Evolutionary conservation across 2,113 vertebrate species (phyloP), one percentile per base, ranked within the genome.

Genomic region (Hemibagrus wyckioides): DNA sequence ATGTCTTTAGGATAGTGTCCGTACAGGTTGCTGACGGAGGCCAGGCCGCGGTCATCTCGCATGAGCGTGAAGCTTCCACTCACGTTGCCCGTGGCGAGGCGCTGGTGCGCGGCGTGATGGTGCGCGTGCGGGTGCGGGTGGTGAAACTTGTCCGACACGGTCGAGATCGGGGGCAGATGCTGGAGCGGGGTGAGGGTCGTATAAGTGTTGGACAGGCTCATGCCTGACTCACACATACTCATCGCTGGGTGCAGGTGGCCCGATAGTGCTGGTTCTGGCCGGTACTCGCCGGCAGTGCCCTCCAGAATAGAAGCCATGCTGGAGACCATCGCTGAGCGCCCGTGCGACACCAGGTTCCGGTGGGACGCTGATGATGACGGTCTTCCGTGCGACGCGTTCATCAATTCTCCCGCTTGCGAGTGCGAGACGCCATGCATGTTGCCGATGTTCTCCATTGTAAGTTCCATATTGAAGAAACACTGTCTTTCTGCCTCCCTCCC

Each of bases 91-190:
- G 95, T 87, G 14, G 97, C 92, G 89, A 97, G 93, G 88, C 97
- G 97, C 91, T 97, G 97, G 87, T 98, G 97, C 86, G 96, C 94
- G 65, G 96, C 96, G 48, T 97, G 96, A 91, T 97, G 96, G 67
- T 96, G 97, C 59, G 97, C 95, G 69, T 97, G 97, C 80, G 92
- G 92, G 86, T 95, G 96, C 52, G 97, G 96, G 88, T 96, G 97
- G 93, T 98, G 98, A 91, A 99, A 99, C 96, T 99, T 99, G 92
- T 99, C 98, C 11, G 98, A 97, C 59, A 99, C 98, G 57, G 97
- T 97, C 82, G 98, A 97, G 89, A 99, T 98, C 1, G 98, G 97
- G 83, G 98, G 98, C 93, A 99, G 96, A 94, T 98, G 98, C 95
- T 99, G 98, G 86, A 99, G 96, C 1, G 98, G 98, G 21, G 98